These are phyloP conservation scores for Mus spretus DNA, from an alignment of 2,797 vertebrate species.

Conservation along the genomic window DNA sequence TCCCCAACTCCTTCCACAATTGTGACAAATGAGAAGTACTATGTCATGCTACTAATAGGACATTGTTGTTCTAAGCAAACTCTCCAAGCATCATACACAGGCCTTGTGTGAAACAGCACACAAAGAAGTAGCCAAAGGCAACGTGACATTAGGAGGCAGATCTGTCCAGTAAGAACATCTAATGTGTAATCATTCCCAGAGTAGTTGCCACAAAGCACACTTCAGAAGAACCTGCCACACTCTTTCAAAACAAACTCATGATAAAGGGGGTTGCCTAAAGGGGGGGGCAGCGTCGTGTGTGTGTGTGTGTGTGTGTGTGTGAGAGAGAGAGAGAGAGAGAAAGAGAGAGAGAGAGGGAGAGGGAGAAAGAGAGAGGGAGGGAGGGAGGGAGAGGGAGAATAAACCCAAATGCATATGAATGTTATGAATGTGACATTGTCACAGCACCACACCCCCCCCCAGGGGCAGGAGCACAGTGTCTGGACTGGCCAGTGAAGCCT, in stretches of 20 bases:
- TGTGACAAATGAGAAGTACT: slow-evolving; percentile 63
- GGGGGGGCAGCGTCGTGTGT: rapidly evolving
- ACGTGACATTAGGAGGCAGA: slow-evolving; percentile 30
- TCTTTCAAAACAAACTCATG: background rate
- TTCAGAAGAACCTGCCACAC: background rate
- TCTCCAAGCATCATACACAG: background rate
- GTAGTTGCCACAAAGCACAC: background rate
- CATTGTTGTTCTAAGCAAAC: background rate
- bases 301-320: background rate
- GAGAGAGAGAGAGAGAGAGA: no score
- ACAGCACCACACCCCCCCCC: rapidly evolving
- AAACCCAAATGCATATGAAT: background rate
- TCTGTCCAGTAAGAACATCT: background rate
- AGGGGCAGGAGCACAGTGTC: background rate
- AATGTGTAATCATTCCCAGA: slow-evolving; percentile 22
- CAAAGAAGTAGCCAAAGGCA: slow-evolving; percentile 47
- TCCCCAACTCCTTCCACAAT: background rate
- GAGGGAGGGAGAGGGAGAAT: no score
- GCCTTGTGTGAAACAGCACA: background rate
- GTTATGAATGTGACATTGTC: background rate
- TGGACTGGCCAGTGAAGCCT: background rate
- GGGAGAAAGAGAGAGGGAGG: no score
- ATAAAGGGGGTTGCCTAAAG: background rate
- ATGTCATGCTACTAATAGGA: slow-evolving; percentile 22
- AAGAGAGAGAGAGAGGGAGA: no score